Evolutionary conservation across 1,140 invertebrate species (phyloP).

Genomic region (Heliothis virescens): DNA sequence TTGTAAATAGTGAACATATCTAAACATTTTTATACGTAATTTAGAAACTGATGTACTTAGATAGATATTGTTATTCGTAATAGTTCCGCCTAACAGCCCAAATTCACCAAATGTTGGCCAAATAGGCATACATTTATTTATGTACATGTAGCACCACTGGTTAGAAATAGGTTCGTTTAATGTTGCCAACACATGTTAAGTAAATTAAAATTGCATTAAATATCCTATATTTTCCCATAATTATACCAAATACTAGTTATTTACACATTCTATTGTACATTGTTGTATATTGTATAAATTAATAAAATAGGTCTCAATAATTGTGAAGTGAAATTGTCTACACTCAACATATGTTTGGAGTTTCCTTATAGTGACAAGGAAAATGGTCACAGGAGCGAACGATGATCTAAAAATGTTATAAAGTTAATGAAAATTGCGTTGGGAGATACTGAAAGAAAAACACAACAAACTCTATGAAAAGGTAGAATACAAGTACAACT

Average conservation of each 20-base stretch:
- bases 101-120: neutral
- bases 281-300: neutral
- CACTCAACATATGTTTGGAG: neutral
- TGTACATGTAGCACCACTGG: neutral
- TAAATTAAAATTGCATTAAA: neutral
- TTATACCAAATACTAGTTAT: slow-evolving; percentile 25
- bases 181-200: neutral
- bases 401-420: too few relatives aligned
- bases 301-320: neutral
- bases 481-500: too few relatives aligned
- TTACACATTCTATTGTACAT: neutral
- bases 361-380: neutral
- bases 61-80: neutral
- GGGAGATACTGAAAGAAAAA: too few relatives aligned
- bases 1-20: slow-evolving; percentile 39
- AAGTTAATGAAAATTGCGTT: too few relatives aligned
- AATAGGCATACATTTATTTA: neutral
- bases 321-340: neutral
- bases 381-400: neutral
- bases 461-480: too few relatives aligned
- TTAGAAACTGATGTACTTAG: neutral
- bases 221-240: neutral
- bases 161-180: neutral
- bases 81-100: slow-evolving; percentile 9
- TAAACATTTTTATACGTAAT: slow-evolving; percentile 36